phyloP scores from a whole-genome alignment of 2,797 vertebrate species.

The Darevskia nairensis region DNA sequence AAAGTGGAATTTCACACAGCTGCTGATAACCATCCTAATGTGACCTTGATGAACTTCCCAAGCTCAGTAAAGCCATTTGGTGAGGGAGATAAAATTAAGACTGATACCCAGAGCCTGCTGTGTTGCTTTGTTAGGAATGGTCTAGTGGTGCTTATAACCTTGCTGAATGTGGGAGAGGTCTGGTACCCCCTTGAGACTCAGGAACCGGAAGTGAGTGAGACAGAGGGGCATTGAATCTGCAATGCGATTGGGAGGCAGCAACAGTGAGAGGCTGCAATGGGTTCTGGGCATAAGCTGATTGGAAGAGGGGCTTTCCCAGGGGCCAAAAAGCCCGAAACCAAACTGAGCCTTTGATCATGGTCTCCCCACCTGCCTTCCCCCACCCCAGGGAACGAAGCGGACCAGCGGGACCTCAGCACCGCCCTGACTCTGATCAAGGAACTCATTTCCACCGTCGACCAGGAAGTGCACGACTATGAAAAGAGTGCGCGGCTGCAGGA shows the following conservation, averaged over 20 bases:
- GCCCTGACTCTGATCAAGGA: slow-evolving; percentile 84
- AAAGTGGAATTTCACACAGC: neutral
- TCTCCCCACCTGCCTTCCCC: accelerated
- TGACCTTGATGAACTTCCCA: neutral
- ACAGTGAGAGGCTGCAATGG: too few relatives aligned
- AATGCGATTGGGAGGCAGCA: too few relatives aligned
- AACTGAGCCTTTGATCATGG: neutral
- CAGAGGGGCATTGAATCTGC: neutral
- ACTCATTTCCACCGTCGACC: slow-evolving; percentile 85
- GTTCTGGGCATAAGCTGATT: too few relatives aligned
- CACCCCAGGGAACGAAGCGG: slow-evolving; percentile 84
- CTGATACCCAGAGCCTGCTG: neutral
- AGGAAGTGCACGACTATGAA: slow-evolving; percentile 89
- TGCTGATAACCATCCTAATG: neutral
- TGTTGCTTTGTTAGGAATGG: neutral
- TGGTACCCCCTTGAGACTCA: neutral
- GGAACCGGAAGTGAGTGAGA: neutral
- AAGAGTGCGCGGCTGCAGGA: slow-evolving; percentile 88
- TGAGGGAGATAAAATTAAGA: neutral
- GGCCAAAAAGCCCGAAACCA: neutral
- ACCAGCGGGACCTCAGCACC: slow-evolving; percentile 77
- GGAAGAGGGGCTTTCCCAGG: neutral
- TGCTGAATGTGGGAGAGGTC: neutral
- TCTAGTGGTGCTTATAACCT: neutral
- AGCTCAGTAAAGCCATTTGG: neutral